phyloP scores from a whole-genome alignment of 1,140 invertebrate species.

The Drosophila guanche region DNA sequence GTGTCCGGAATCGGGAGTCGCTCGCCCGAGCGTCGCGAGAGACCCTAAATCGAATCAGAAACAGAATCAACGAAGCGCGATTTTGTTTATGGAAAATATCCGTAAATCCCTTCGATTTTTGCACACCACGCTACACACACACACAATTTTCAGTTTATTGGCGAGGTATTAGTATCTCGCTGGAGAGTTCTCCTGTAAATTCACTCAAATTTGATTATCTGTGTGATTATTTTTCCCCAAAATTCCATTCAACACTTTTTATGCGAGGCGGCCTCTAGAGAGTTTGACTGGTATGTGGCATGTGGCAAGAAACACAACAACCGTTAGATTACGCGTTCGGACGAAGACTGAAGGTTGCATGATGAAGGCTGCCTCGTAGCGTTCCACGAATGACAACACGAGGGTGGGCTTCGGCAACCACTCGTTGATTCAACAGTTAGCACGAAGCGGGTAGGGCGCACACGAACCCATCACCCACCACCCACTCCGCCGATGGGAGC shows the following conservation, averaged over 20 bases:
- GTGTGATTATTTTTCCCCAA: no score
- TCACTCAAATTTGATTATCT: no score
- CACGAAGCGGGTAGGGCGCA: constrained; percentile 35
- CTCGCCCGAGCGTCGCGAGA: background rate
- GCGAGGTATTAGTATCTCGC: no score
- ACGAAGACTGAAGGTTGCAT: constrained; percentile 53
- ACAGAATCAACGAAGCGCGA: constrained; percentile 21
- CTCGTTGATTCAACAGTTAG: constrained; percentile 82
- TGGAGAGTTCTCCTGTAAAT: no score
- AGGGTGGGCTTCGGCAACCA: constrained; percentile 68
- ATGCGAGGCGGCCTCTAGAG: no score
- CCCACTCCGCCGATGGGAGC: background rate
- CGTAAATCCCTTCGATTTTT: constrained; percentile 7
- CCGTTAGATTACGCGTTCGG: constrained; percentile 66
- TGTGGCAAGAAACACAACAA: constrained; percentile 52
- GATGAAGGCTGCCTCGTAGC: constrained; percentile 20
- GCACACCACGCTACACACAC: no score
- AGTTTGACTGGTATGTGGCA: constrained; percentile 2
- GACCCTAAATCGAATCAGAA: constrained; percentile 1
- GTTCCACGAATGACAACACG: constrained; percentile 13
- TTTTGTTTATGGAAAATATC: constrained; percentile 14
- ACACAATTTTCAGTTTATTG: constrained; percentile 11
- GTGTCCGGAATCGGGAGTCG: background rate
- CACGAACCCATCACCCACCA: constrained; percentile 23
- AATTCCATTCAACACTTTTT: no score